Percentiles rank a stretch among this genome's conserved stretches.
Evolutionary conservation across 2,888 invertebrate species (phyloP).

Genomic region (Sclerodermus sp.): DNA sequence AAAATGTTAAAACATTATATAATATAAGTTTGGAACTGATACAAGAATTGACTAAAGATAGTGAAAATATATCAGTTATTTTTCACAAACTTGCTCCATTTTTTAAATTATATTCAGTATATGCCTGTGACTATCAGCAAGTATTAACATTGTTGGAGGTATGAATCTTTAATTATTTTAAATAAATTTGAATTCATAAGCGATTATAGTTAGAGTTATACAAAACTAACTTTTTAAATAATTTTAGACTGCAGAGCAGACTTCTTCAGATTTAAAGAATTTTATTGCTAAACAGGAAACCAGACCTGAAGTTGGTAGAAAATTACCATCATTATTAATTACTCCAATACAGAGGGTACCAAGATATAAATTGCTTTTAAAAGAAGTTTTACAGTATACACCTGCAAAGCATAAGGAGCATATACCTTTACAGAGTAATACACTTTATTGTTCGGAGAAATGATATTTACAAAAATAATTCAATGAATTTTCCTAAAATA

Average conservation of each 20-base stretch:
- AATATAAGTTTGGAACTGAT: slow-evolving; percentile 67
- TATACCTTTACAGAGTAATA: slow-evolving; percentile 59
- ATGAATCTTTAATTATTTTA: slow-evolving; percentile 16
- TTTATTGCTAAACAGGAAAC: slow-evolving; percentile 68
- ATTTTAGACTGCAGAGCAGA: slow-evolving; percentile 59
- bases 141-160: slow-evolving; percentile 67
- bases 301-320: slow-evolving; percentile 70
- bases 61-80: slow-evolving; percentile 66
- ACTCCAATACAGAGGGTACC: slow-evolving; percentile 80
- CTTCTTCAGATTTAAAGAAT: slow-evolving; percentile 61
- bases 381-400: slow-evolving; percentile 69
- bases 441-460: too few relatives aligned
- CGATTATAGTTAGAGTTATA: too few relatives aligned
- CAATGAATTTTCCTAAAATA: slow-evolving; percentile 23
- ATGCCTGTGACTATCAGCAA: slow-evolving; percentile 73
- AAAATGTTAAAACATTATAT: slow-evolving; percentile 67
- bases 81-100: slow-evolving; percentile 75
- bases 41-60: slow-evolving; percentile 61
- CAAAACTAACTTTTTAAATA: slow-evolving; percentile 3
- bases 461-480: too few relatives aligned
- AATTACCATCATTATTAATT: slow-evolving; percentile 73
- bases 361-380: slow-evolving; percentile 71
- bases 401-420: slow-evolving; percentile 63
- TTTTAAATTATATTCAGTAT: slow-evolving; percentile 76
- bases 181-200: too few relatives aligned